phyloP scores from a whole-genome alignment of 2,797 vertebrate species.

The Hoplostethus mediterraneus region DNA sequence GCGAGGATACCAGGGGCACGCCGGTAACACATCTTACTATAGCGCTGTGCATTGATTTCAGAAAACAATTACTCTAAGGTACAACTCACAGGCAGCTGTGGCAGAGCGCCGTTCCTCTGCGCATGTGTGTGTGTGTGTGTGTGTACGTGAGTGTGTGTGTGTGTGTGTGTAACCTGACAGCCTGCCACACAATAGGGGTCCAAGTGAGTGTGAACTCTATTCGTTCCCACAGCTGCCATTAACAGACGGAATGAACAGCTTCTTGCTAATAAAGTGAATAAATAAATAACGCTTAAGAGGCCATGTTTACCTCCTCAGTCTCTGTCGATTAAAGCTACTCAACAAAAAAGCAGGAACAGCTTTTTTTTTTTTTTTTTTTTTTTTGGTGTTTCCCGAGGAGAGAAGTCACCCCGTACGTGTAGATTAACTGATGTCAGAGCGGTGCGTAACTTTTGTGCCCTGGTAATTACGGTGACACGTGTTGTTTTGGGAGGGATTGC shows the following conservation, averaged over 20 bases:
- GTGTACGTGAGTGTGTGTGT: constrained; percentile 31
- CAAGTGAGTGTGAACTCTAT: constrained; percentile 74
- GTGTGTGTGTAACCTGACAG: constrained; percentile 71
- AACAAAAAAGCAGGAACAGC: constrained; percentile 33
- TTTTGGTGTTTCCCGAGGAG: not conserved
- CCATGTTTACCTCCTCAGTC: constrained; percentile 72
- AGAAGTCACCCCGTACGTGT: constrained; percentile 9
- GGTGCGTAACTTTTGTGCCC: constrained; percentile 3
- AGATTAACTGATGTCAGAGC: constrained; percentile 24
- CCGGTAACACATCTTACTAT: no score
- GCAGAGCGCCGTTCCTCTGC: constrained; percentile 22
- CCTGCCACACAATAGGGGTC: constrained; percentile 74
- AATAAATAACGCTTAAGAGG: constrained; percentile 77
- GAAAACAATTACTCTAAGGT: constrained; percentile 45
- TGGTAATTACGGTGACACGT: not conserved
- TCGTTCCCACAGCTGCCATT: constrained; percentile 77
- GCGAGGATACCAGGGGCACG: no score
- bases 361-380: not conserved
- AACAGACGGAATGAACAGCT: constrained; percentile 76
- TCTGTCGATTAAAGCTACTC: constrained; percentile 62
- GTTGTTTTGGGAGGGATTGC: not conserved
- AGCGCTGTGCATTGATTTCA: not conserved
- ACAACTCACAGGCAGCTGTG: constrained; percentile 56
- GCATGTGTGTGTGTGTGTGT: constrained; percentile 14
- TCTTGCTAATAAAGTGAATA: constrained; percentile 79